Conservation (phyloP, 2,113 vertebrate species). For the Esox niger region DNA sequence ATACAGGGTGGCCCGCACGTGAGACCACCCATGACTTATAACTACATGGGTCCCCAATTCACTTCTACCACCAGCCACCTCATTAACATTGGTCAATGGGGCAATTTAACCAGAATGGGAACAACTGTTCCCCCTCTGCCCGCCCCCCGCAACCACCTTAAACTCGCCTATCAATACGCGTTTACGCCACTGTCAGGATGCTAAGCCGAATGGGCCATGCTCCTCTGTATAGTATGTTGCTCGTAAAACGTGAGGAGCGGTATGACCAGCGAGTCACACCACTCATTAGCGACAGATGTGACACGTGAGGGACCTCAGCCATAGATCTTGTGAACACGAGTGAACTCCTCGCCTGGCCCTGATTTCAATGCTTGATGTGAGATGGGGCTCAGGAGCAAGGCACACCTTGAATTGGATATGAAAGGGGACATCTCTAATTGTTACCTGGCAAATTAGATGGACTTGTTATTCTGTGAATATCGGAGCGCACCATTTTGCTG, state of each 20-base stretch:
- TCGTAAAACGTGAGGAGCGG: slow-evolving; percentile 39
- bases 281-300: no score
- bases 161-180: slow-evolving; percentile 59
- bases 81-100: slow-evolving; percentile 36
- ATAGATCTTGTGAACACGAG: slow-evolving; percentile 25
- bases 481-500: slow-evolving; percentile 39
- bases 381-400: slow-evolving; percentile 45
- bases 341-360: slow-evolving; percentile 39
- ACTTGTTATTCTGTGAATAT: no score
- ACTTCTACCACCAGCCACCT: slow-evolving; percentile 32
- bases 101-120: slow-evolving; percentile 22
- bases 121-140: slow-evolving; percentile 40
- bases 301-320: slow-evolving; percentile 27
- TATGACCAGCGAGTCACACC: not conserved
- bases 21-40: slow-evolving; percentile 21
- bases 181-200: slow-evolving; percentile 45
- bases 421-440: slow-evolving; percentile 51
- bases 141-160: slow-evolving; percentile 35
- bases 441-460: slow-evolving; percentile 56
- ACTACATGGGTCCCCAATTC: not conserved
- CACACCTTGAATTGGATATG: slow-evolving; percentile 54
- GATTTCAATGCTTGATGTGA: slow-evolving; percentile 38
- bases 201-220: slow-evolving; percentile 12
- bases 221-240: slow-evolving; percentile 22
- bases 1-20: slow-evolving; percentile 2